Evolutionary conservation across 2,797 vertebrate species (phyloP).

Genomic region (Mormyrus hasselquistii): DNA sequence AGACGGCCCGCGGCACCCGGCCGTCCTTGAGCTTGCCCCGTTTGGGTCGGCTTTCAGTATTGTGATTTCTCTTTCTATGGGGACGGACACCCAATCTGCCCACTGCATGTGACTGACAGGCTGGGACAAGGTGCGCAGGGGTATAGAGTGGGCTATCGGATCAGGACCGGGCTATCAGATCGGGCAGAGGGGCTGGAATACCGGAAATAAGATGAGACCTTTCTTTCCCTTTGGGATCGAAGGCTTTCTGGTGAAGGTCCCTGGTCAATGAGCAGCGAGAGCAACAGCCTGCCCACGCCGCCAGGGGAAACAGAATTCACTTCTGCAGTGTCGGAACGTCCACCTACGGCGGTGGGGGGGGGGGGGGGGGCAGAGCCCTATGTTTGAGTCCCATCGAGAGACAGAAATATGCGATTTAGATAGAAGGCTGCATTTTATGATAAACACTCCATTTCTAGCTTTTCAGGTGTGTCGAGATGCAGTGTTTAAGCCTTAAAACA

Average conservation of each 20-base stretch:
- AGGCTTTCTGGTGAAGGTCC: slow-evolving; percentile 40
- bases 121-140: background rate
- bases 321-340: background rate
- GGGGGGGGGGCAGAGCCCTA: background rate
- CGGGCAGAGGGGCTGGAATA: slow-evolving; percentile 50
- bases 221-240: slow-evolving; percentile 57
- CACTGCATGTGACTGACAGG: slow-evolving; percentile 15
- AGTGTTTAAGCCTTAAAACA: background rate
- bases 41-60: background rate
- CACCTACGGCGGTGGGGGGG: background rate
- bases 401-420: background rate
- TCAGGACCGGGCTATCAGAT: slow-evolving; percentile 10
- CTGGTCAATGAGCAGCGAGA: slow-evolving; percentile 34
- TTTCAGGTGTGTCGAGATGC: background rate
- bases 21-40: slow-evolving; percentile 13
- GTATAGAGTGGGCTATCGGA: background rate
- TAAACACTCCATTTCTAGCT: background rate
- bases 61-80: background rate
- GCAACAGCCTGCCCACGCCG: background rate
- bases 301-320: background rate
- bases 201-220: slow-evolving; percentile 62
- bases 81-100: slow-evolving; percentile 17
- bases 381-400: background rate
- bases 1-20: background rate
- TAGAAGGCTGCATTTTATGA: background rate